Conservation (phyloP, 2,888 invertebrate species). For the Torymus aiolomorphi region DNA sequence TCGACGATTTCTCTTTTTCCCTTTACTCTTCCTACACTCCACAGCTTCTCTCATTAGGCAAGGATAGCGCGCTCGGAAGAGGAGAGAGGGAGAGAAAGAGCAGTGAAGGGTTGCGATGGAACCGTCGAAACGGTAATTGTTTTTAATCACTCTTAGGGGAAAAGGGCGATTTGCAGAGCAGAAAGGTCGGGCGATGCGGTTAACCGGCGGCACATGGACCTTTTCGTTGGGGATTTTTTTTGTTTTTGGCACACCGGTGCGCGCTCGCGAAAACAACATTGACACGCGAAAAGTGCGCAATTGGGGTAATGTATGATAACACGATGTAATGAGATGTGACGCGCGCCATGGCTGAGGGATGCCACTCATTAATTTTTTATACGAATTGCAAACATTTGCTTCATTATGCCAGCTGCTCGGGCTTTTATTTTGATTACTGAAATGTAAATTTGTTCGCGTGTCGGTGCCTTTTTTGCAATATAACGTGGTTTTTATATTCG, state of each 20-base stretch:
- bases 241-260: conserved; percentile 15
- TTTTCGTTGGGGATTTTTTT: conserved; percentile 24
- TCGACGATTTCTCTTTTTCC: conserved; percentile 19
- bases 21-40: not conserved
- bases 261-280: conserved; percentile 31
- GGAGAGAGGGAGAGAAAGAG: not conserved
- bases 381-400: conserved; percentile 51
- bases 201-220: conserved; percentile 45
- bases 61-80: not conserved
- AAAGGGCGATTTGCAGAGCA: conserved; percentile 59
- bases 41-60: conserved; percentile 34
- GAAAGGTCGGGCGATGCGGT: conserved; percentile 44
- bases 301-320: conserved; percentile 29
- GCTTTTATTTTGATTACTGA: conserved; percentile 9
- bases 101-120: conserved; percentile 23
- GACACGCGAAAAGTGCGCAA: conserved; percentile 43
- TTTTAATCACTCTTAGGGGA: conserved; percentile 70
- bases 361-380: conserved; percentile 51
- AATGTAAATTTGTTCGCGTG: conserved; percentile 39
- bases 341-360: conserved; percentile 10
- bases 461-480: not conserved
- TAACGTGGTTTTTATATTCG: too few species aligned
- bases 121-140: conserved; percentile 71
- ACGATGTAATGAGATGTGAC: not conserved
- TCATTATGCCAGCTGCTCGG: conserved; percentile 29